A percentile compares a stretch with the other conserved stretches of the same genome.
phyloP scores from a whole-genome alignment of 1,140 invertebrate genomes.

The Schlechtendalia chinensis region DNA sequence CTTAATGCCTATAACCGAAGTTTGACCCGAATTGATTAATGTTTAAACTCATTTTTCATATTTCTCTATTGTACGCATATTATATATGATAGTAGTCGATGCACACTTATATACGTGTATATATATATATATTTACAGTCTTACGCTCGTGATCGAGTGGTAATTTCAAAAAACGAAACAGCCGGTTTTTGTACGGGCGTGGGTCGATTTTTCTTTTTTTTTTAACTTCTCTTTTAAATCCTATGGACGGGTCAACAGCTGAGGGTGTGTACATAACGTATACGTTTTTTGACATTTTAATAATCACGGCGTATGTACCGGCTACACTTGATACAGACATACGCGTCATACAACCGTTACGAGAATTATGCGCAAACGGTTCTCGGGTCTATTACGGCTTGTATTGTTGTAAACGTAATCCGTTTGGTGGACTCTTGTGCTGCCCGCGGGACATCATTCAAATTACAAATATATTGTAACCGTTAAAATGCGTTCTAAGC shows the following conservation, averaged over 20 bases:
- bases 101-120: too few relatives aligned
- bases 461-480: too few relatives aligned
- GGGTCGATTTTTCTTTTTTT: too few relatives aligned
- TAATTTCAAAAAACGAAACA: conserved; percentile 1
- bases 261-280: background rate
- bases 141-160: background rate
- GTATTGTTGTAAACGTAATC: conserved; percentile 13
- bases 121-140: too few relatives aligned
- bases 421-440: too few relatives aligned
- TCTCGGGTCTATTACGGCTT: too few relatives aligned
- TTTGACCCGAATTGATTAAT: conserved; percentile 6
- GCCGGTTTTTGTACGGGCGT: background rate
- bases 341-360: background rate
- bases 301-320: conserved; percentile 7
- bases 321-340: too few relatives aligned
- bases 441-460: background rate
- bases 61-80: background rate
- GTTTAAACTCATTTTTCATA: background rate
- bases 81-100: too few relatives aligned
- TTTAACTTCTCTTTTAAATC: conserved; percentile 6
- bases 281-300: conserved; percentile 7
- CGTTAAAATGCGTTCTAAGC: too few relatives aligned
- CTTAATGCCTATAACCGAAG: background rate
- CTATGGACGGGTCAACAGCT: background rate
- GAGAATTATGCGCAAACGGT: background rate